Percentiles rank a stretch among this genome's conserved stretches.
phyloP scores from a whole-genome alignment of 2,888 invertebrate species.

The Bombylius major region DNA sequence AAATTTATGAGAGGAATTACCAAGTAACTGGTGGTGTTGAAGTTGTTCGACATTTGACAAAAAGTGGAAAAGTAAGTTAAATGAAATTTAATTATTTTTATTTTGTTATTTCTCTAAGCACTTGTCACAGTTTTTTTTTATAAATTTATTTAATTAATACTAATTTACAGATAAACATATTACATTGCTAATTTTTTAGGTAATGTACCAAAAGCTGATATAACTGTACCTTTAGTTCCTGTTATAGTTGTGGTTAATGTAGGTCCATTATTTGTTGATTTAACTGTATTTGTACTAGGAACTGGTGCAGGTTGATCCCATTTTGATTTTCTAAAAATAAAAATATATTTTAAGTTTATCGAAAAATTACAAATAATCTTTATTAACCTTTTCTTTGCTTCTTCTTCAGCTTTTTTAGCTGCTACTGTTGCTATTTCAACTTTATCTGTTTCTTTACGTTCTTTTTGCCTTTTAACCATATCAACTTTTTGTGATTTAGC shows the following conservation, averaged over 20 bases:
- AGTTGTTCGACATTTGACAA: conserved; percentile 26
- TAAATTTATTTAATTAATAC: background rate
- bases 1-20: conserved; percentile 25
- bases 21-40: conserved; percentile 28
- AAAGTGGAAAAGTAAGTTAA: conserved; percentile 25
- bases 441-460: conserved; percentile 73
- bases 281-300: conserved; percentile 30
- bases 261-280: conserved; percentile 56
- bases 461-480: conserved; percentile 86
- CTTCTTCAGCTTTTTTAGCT: conserved; percentile 49
- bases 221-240: conserved; percentile 83
- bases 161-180: background rate
- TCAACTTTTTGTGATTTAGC: conserved; percentile 80
- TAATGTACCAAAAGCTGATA: conserved; percentile 84
- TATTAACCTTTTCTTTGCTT: conserved; percentile 57
- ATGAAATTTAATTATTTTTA: background rate
- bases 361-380: background rate
- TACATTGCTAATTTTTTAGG: conserved; percentile 50
- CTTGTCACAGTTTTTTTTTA: background rate
- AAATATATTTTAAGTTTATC: background rate
- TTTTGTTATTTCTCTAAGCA: no score
- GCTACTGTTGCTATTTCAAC: conserved; percentile 64
- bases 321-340: conserved; percentile 58
- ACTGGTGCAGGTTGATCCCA: conserved; percentile 75
- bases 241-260: conserved; percentile 69